A percentile compares a stretch with the other conserved stretches of the same genome.
Conservation (phyloP, 2,797 vertebrate species). For the Hafferia zeledoni region DNA sequence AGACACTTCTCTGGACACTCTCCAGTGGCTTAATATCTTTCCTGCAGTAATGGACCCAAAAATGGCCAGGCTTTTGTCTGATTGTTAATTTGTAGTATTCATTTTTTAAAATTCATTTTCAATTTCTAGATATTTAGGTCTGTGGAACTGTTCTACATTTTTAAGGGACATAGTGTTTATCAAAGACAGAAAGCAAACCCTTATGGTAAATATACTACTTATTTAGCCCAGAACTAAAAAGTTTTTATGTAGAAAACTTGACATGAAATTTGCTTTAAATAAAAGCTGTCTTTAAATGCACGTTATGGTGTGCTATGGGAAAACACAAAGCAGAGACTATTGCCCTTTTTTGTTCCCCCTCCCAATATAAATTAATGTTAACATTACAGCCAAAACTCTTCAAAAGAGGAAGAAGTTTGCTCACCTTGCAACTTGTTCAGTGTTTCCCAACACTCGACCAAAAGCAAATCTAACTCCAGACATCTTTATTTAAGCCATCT, state of each 20-base stretch:
- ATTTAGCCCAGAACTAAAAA: not conserved
- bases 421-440: not conserved
- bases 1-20: not conserved
- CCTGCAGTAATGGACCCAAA: not conserved
- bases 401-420: not conserved
- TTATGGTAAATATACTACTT: not conserved
- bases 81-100: not conserved
- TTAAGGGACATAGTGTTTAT: not conserved
- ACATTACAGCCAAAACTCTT: not conserved
- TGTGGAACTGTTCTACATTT: not conserved
- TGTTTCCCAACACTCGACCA: not conserved
- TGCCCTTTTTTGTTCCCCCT: not conserved
- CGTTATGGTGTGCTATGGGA: not conserved
- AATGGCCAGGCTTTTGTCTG: not conserved
- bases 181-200: not conserved
- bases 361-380: not conserved
- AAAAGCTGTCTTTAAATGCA: not conserved
- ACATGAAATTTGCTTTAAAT: not conserved
- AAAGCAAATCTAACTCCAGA: not conserved
- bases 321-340: not conserved
- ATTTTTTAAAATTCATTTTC: not conserved
- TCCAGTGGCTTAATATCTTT: not conserved
- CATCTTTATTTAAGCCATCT: conserved; percentile 12
- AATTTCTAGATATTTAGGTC: not conserved
- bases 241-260: not conserved